These are phyloP conservation scores for Actinopyga echinites DNA, from an alignment of 53 echinoderm and acorn worm species.

Conservation along the genomic window DNA sequence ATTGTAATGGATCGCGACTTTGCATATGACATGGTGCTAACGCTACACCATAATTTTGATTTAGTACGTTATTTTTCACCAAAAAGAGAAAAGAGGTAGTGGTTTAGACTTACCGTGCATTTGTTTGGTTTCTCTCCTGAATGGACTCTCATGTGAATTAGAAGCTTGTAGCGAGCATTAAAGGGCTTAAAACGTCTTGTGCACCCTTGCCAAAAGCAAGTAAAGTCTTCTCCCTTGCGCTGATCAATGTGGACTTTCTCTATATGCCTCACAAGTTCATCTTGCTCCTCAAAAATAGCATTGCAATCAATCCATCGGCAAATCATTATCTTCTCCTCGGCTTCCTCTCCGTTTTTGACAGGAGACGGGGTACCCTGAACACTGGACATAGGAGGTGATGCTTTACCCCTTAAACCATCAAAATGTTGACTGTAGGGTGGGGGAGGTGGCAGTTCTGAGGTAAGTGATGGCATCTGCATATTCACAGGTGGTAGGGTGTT, in stretches of 20 bases:
- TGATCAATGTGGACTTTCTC: constrained; percentile 99
- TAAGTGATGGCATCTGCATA: constrained; percentile 50
- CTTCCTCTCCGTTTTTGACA: constrained; percentile 52
- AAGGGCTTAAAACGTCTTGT: constrained; percentile 95
- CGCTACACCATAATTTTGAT: too few relatives aligned
- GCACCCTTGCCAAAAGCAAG: constrained; percentile 98
- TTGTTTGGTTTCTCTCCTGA: constrained; percentile 99
- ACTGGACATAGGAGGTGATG: constrained; percentile 64
- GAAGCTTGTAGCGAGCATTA: constrained; percentile 98
- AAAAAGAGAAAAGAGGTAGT: background rate
- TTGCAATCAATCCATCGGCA: constrained; percentile 99
- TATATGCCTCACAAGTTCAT: constrained; percentile 95
- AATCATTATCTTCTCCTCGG: constrained; percentile 62
- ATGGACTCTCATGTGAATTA: constrained; percentile 98
- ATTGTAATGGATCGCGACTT: too few relatives aligned
- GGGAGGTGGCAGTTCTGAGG: constrained; percentile 85
- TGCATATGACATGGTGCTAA: too few relatives aligned
- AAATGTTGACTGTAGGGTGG: constrained; percentile 95
- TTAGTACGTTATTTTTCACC: too few relatives aligned
- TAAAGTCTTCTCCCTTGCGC: constrained; percentile 98
- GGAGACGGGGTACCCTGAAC: constrained; percentile 43
- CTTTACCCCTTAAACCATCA: constrained; percentile 58
- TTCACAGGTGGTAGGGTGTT: constrained; percentile 4
- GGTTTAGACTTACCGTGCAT: constrained; percentile 86
- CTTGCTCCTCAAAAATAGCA: constrained; percentile 90